Conservation (phyloP, 2,113 vertebrate species). For the Junco hyemalis region DNA sequence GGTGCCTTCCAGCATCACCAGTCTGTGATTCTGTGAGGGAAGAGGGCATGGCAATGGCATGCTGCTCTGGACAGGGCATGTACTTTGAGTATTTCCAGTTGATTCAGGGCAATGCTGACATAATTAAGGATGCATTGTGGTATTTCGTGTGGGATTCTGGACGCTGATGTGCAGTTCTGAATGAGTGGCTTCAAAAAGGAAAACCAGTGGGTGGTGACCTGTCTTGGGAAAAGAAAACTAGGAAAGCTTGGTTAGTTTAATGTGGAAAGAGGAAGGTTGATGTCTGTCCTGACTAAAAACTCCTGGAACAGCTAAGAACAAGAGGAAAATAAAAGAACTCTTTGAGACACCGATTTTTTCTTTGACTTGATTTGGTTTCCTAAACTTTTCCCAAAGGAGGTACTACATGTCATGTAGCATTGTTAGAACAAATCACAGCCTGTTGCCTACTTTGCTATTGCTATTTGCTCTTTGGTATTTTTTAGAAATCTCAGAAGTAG, state of each 20-base stretch:
- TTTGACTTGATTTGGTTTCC: not conserved
- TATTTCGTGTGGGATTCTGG: not conserved
- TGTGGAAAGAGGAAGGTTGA: not conserved
- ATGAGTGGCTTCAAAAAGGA: not conserved
- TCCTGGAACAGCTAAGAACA: not conserved
- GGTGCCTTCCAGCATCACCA: not conserved
- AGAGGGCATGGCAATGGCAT: not conserved
- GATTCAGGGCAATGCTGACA: not conserved
- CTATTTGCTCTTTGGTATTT: not conserved
- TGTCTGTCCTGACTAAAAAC: not conserved
- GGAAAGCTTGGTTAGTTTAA: not conserved
- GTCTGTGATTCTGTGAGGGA: accelerated
- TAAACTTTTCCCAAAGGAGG: not conserved
- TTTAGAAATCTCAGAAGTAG: not conserved
- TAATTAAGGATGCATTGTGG: not conserved
- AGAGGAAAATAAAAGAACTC: not conserved
- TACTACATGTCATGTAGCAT: not conserved
- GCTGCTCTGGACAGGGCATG: not conserved
- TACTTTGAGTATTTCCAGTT: not conserved
- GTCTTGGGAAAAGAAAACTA: not conserved
- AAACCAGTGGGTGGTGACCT: accelerated
- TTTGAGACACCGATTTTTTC: not conserved
- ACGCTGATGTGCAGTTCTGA: not conserved
- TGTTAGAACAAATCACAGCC: not conserved
- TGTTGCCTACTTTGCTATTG: not conserved